Percentiles rank a stretch among this genome's conserved stretches.
Conservation (phyloP, 2,888 invertebrate species). For the Rhopalosiphum nymphaeae region DNA sequence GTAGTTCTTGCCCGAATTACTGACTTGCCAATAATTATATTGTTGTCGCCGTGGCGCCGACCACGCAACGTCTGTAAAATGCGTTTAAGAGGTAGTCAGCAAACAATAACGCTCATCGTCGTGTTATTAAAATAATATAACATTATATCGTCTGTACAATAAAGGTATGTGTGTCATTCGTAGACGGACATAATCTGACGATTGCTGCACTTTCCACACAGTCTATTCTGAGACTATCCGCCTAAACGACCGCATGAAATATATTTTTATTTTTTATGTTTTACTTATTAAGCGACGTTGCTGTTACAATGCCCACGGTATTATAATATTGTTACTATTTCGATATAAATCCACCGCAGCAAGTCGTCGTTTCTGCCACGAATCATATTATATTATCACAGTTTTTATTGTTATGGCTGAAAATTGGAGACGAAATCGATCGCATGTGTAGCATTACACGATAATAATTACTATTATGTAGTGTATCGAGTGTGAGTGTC, state of each 20-base stretch:
- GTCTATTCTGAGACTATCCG: background rate
- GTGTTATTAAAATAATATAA: background rate
- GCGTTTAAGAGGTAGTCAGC: slow-evolving; percentile 34
- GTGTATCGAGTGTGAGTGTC: background rate
- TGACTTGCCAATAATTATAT: slow-evolving; percentile 31
- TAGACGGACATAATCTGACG: slow-evolving; percentile 5
- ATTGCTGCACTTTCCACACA: background rate
- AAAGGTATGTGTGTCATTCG: slow-evolving; percentile 1
- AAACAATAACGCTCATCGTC: background rate
- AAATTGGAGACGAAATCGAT: background rate
- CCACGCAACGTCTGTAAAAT: slow-evolving; percentile 40
- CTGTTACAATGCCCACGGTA: background rate
- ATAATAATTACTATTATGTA: background rate
- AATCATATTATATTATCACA: background rate
- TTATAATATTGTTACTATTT: background rate
- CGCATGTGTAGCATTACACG: background rate
- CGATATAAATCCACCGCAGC: background rate
- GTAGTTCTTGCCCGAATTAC: background rate
- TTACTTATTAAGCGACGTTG: background rate
- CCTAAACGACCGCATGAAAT: background rate
- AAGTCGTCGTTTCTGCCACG: background rate
- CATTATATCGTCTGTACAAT: background rate
- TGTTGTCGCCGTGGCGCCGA: slow-evolving; percentile 26
- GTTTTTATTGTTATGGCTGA: background rate
- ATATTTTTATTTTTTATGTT: background rate